Base-by-base conservation (phyloP, 2,113 vertebrate species). In the Protobothrops flavoviridis region DNA sequence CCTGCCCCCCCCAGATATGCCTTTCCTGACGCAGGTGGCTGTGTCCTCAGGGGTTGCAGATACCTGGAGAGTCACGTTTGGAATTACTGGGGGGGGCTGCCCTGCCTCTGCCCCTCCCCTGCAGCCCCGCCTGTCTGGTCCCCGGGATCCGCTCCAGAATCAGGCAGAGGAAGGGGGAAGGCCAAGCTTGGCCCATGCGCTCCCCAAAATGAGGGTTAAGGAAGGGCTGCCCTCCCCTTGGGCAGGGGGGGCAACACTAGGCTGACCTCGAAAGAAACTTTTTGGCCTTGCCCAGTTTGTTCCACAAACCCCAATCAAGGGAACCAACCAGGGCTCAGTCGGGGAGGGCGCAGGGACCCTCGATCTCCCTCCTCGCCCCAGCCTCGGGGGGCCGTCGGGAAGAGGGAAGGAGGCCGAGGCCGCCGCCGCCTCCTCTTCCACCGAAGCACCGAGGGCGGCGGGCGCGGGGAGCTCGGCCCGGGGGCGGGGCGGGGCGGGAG, bases 1-100 rank as follows among this genome's bases (percentile, higher is more conserved):
- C 48, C 1, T 50, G 48, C 59, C 24, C 4, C 26, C 57, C 45
- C 86, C 2, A 4, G 81, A 9, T 0, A 39, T 0, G 15, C 26
- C 81, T 21, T 2, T 39, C 13, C 53, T 74, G 64, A 33, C 1
- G 0, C 59, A 29, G 59, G 61, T 1, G 0, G 59, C 59, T 3
- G n/a, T 12, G 26, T 13, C 24, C 26, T 11, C 26, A 64, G 61
- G 26, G 4, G 26, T 29, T 64, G 61, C 61, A 64, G 59, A 61
- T 26, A 61, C 24, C 64, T n/a, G 64, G 64, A 33, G 64, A 33
- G 29, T 2, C 64, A 15, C 17, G 64, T 15, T n/a, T n/a, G 26
- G 11, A 48, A 48, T 48, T 48, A 48, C 48, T 8, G 48, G 48
- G 48, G 48, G 48, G 48, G 48, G 48, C 48, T 50, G 7, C 48